Evolutionary conservation across 2,113 vertebrate species (phyloP), one percentile per base, ranked within the genome.

Genomic region (Sylvia atricapilla): DNA sequence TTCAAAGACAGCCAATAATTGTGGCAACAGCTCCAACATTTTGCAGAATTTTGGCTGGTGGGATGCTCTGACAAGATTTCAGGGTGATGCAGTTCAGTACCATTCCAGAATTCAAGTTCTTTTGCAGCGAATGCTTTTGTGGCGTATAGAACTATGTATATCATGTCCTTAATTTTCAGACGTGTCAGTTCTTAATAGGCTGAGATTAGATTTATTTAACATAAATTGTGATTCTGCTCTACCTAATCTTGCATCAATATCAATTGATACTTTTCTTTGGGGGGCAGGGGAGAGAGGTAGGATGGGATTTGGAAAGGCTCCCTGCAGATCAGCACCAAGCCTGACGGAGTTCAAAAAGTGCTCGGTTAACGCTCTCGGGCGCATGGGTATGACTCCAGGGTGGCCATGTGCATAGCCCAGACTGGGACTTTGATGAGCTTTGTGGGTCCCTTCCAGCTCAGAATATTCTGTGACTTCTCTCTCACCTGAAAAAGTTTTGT

Each of bases 41-140:
- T 16, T 72, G 50, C 39, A 88, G 50, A 9, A 4, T 75, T 49
- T 91, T 60, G 64, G 19, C 11, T 7, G 53, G n/a, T 69, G 58
- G 30, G 30, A 30, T 50, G 21, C 31, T 63, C 28, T 50, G 80
- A 63, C 23, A 49, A 35, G 44, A 81, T 67, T 30, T 66, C 66
- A 72, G 49, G 13, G 17, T 63, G 50, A 14, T 0, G 0, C 62
- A 62, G 55, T 73, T 90, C 59, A 46, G 27, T n/a, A 37, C 0
- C 0, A 31, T 70, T 90, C 68, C 47, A 87, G 64, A 81, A 60
- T 81, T 75, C 14, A 31, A 17, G 9, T 53, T 84, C 27, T 66
- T 66, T 69, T 25, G 70, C 23, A 62, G 24, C 33, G 66, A 5
- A 83, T 24, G 7, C 52, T 20, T 59, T 66, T 14, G 19, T 84